Evolutionary conservation across 92 coral and sea anemone species (phyloP).

Genomic region (Zoanthus sansibaricus): DNA sequence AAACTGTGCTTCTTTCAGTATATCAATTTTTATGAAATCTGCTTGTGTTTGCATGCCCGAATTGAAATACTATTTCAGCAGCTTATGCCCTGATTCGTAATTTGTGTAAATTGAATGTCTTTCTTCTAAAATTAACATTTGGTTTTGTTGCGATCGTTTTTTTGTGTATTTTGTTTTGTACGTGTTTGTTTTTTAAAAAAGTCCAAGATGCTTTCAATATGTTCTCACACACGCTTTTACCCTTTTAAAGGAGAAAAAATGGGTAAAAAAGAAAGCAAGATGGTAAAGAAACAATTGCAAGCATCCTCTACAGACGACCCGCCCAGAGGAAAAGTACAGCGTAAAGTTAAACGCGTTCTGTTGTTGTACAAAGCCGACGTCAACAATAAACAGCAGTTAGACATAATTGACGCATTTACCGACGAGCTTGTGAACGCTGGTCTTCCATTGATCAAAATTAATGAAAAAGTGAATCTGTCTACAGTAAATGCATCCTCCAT

Average conservation of each 20-base stretch:
- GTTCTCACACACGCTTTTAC: background rate
- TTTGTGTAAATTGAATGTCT: too few relatives aligned
- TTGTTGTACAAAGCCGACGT: slow-evolving; percentile 77
- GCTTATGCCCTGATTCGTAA: too few relatives aligned
- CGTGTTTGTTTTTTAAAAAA: too few relatives aligned
- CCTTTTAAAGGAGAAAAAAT: slow-evolving; percentile 21
- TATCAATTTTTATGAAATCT: too few relatives aligned
- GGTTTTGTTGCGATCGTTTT: too few relatives aligned
- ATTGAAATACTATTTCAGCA: too few relatives aligned
- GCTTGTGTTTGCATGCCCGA: too few relatives aligned
- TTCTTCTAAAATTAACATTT: too few relatives aligned
- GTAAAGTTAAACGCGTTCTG: slow-evolving; percentile 58
- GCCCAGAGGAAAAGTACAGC: slow-evolving; percentile 29
- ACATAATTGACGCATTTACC: slow-evolving; percentile 76
- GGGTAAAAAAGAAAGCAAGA: slow-evolving; percentile 34
- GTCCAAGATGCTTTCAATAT: background rate
- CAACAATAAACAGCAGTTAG: slow-evolving; percentile 48
- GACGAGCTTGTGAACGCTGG: slow-evolving; percentile 71
- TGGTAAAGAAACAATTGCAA: background rate
- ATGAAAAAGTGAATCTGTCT: slow-evolving; percentile 13
- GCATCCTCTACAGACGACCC: background rate
- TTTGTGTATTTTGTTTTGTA: background rate
- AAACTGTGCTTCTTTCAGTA: background rate
- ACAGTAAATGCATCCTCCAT: slow-evolving; percentile 30
- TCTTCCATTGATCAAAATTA: slow-evolving; percentile 25